Evolutionary conservation across 2,113 vertebrate species (phyloP), one percentile per base, ranked within the genome.

Genomic region (Odocoileus virginianus): DNA sequence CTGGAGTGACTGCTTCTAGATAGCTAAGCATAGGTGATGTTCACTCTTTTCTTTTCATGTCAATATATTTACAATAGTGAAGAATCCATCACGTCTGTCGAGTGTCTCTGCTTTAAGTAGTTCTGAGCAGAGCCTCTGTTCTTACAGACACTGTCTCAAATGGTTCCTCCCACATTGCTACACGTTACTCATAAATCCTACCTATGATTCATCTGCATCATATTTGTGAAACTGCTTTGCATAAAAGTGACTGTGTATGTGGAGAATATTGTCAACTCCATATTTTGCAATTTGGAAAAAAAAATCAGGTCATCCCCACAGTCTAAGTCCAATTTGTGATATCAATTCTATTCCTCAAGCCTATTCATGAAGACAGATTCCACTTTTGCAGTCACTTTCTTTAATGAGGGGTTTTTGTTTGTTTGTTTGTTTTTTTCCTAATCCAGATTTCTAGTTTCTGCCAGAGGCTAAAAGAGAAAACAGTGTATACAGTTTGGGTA

Each of bases 171-270:
- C 93, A 95, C 95, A 96, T 64, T 89, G 89, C 89, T 91, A 23
- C 81, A 61, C 78, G 45, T 95, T 74, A 67, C 96, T 97, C 87
- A 19, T 97, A 97, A 97, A 97, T 96, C 74, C 82, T 97, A 91
- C 79, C 58, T 96, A 50, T 95, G 93, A 98, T 95, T 97, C 89
- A 98, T 96, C 76, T n/a, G 45, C 54, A 57, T 79, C 45, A 0
- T 87, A 92, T 95, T 85, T 93, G 84, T 97, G 94, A 96, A 97
- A 96, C 45, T 87, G n/a, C 93, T 95, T 95, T 82, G 64, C 83
- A 58, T 92, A 94, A 71, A 96, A 97, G 64, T 91, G 85, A 82
- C 36, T 78, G 17, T 64, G 50, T 61, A 12, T 89, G 30, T 93
- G 86, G 67, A 93, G 95, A 97, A 97, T 92, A 97, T 57, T 61